Percentiles rank a stretch among this genome's conserved stretches.
Conservation (phyloP, 2,113 vertebrate genomes). For the Prionailurus bengalensis region DNA sequence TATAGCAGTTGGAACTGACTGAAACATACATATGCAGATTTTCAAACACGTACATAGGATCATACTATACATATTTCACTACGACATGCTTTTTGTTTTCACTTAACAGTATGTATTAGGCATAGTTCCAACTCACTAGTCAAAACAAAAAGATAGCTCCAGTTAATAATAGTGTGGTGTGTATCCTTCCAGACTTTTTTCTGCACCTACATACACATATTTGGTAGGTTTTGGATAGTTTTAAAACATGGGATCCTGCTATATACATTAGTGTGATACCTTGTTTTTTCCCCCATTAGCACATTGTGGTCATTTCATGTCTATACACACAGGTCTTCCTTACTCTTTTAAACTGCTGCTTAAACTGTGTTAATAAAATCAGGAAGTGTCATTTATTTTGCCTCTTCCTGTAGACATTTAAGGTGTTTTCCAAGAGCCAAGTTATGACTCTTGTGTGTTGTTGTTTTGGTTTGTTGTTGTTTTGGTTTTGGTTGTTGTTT, state of each 20-base stretch:
- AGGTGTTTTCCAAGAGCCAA: not conserved
- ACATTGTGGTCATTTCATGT: not conserved
- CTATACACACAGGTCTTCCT: not conserved
- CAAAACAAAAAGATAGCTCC: not conserved
- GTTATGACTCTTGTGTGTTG: too few species aligned
- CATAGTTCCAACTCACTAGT: not conserved
- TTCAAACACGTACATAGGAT: not conserved
- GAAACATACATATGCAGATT: not conserved
- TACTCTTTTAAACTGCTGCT: conserved; percentile 25
- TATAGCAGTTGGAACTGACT: not conserved
- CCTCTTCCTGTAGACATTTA: not conserved
- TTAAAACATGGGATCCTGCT: not conserved
- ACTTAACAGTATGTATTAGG: not conserved
- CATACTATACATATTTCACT: not conserved
- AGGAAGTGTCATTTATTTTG: conserved; percentile 4
- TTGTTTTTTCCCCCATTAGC: not conserved
- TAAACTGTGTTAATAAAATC: not conserved
- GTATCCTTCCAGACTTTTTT: not conserved
- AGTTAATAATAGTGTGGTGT: not conserved
- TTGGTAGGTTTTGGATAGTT: not conserved
- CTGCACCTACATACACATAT: not conserved
- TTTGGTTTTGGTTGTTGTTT: not conserved
- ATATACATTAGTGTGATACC: not conserved
- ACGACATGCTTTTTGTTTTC: not conserved
- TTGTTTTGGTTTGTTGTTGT: too few species aligned